Conservation (phyloP, 1,140 invertebrate genomes). For the Drosophila eugracilis region DNA sequence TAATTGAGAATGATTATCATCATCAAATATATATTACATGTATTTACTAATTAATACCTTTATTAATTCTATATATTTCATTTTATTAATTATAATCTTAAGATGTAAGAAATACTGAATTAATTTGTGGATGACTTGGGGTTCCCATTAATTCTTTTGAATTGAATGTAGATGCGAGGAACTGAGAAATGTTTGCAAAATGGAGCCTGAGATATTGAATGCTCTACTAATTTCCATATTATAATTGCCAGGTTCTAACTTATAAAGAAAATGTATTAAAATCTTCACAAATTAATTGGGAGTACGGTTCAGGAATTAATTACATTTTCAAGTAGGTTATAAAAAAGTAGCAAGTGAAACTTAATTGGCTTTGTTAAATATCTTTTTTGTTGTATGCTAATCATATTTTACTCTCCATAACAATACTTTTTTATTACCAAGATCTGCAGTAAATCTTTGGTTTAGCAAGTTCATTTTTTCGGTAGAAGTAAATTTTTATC, state of each 20-base stretch:
- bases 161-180: background rate
- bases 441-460: too few species aligned
- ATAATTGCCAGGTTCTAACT: background rate
- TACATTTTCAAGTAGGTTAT: background rate
- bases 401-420: too few species aligned
- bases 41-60: too few species aligned
- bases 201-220: background rate
- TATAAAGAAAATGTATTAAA: background rate
- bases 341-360: background rate
- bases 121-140: background rate
- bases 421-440: too few species aligned
- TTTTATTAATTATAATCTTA: too few species aligned
- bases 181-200: conserved; percentile 5
- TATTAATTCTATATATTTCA: too few species aligned
- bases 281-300: background rate
- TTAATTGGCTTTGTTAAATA: background rate
- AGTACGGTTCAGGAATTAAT: background rate
- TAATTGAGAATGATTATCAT: background rate
- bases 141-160: conserved; percentile 5
- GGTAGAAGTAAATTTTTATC: too few species aligned
- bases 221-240: background rate
- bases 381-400: too few species aligned
- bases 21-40: too few species aligned
- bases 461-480: too few species aligned
- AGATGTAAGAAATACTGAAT: background rate